Percentiles rank a stretch among this genome's conserved stretches.
These are phyloP conservation scores for Neoarius graeffei DNA, from an alignment of 2,113 vertebrate genomes.

Conservation along the genomic window DNA sequence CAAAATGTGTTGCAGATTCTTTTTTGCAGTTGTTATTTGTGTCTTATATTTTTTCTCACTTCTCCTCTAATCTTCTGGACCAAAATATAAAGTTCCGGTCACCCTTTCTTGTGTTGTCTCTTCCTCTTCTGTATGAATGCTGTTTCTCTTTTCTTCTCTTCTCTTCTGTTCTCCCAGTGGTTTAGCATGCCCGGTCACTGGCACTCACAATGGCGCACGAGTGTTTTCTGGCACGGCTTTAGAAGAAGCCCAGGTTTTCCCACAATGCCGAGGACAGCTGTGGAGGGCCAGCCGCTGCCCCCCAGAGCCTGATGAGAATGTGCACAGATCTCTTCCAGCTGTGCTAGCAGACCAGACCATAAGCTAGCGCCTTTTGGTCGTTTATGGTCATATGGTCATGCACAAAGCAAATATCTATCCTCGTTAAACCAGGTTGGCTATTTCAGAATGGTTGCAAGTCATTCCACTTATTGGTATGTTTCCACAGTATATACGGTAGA, in stretches of 20 bases:
- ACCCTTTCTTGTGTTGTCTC: not conserved
- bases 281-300: slow-evolving; percentile 50
- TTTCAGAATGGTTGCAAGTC: not conserved
- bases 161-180: not conserved
- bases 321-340: slow-evolving; percentile 54
- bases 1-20: slow-evolving; percentile 6
- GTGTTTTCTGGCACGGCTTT: slow-evolving; percentile 51
- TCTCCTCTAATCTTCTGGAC: slow-evolving; percentile 23
- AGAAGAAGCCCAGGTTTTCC: slow-evolving; percentile 51
- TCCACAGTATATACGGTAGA: too few species aligned
- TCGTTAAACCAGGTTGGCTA: not conserved
- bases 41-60: not conserved
- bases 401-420: slow-evolving; percentile 35
- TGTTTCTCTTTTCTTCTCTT: not conserved
- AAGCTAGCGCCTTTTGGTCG: slow-evolving; percentile 43
- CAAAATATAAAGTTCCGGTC: not conserved
- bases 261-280: slow-evolving; percentile 55
- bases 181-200: slow-evolving; percentile 46
- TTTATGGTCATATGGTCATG: slow-evolving; percentile 25
- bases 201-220: slow-evolving; percentile 35
- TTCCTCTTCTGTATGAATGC: slow-evolving; percentile 2
- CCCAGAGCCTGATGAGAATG: slow-evolving; percentile 49
- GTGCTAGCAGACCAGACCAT: slow-evolving; percentile 40
- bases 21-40: slow-evolving; percentile 3
- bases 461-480: not conserved